A percentile compares a stretch with the other conserved stretches of the same genome.
These are phyloP conservation scores for Anthrax anthrax DNA, from an alignment of 2,888 invertebrate genomes.

Conservation along the genomic window DNA sequence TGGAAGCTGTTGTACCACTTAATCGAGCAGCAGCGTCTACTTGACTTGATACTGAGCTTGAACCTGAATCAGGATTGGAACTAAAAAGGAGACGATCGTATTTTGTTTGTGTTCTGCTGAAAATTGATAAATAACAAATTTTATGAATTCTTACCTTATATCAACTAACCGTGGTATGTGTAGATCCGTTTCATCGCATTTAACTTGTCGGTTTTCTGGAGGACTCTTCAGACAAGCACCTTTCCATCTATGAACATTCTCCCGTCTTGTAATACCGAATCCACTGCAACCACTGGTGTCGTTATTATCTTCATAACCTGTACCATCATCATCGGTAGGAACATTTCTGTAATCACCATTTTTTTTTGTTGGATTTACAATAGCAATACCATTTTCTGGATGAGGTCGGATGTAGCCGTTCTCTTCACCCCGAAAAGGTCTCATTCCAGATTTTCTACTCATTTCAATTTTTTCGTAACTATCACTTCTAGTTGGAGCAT, in stretches of 20 bases:
- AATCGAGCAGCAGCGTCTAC: constrained; percentile 27
- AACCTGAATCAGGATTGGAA: constrained; percentile 39
- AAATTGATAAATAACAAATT: no score
- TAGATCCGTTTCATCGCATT: constrained; percentile 39
- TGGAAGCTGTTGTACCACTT: constrained; percentile 1
- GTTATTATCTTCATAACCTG: constrained; percentile 43
- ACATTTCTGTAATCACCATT: constrained; percentile 60
- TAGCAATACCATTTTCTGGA: constrained; percentile 24
- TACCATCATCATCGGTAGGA: constrained; percentile 48
- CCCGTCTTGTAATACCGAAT: constrained; percentile 14
- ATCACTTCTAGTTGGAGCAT: constrained; percentile 38
- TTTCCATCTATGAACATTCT: constrained; percentile 28
- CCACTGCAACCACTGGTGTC: constrained; percentile 28
- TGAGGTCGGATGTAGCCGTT: constrained; percentile 12
- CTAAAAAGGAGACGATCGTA: constrained; percentile 27
- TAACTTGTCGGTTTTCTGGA: not conserved
- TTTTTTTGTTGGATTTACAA: constrained; percentile 37
- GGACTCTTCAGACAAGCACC: constrained; percentile 9
- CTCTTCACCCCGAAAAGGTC: constrained; percentile 14
- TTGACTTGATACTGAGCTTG: constrained; percentile 41
- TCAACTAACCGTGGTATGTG: constrained; percentile 50
- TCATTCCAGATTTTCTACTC: constrained; percentile 40
- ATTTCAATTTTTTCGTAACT: constrained; percentile 70
- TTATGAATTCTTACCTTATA: constrained; percentile 42
- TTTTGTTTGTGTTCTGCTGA: constrained; percentile 1